phyloP scores from a whole-genome alignment of 2,888 invertebrate genomes.

The Pachliopta kotzebuea region DNA sequence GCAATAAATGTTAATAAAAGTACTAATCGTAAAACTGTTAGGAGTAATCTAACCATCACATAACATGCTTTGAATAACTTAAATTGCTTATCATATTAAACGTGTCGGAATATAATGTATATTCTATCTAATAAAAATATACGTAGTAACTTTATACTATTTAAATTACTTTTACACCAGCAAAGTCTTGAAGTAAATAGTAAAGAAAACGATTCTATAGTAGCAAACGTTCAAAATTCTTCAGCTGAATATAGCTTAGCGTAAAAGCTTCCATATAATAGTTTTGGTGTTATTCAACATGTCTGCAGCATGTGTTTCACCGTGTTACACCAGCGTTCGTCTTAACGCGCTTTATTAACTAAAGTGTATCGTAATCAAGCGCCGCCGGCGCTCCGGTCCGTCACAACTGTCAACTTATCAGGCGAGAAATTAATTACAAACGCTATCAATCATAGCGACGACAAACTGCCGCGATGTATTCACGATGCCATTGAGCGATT shows the following conservation, averaged over 20 bases:
- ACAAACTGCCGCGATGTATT: constrained; percentile 50
- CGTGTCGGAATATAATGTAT: too few species aligned
- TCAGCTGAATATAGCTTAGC: too few species aligned
- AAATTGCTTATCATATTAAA: not conserved
- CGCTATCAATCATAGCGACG: constrained; percentile 59
- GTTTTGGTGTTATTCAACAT: not conserved
- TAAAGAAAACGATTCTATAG: too few species aligned
- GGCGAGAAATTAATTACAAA: constrained; percentile 60
- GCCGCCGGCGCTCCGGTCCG: constrained; percentile 42
- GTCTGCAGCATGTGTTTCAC: not conserved
- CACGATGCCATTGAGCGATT: constrained; percentile 36
- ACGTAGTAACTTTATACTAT: too few species aligned
- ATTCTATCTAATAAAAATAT: not conserved
- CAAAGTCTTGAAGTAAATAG: too few species aligned
- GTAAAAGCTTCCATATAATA: too few species aligned
- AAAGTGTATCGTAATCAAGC: constrained; percentile 47
- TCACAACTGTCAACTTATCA: constrained; percentile 62
- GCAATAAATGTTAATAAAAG: constrained; percentile 39
- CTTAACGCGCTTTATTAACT: constrained; percentile 38
- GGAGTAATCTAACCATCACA: constrained; percentile 28
- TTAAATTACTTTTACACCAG: too few species aligned
- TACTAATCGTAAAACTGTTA: constrained; percentile 33
- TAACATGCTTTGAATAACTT: constrained; percentile 28
- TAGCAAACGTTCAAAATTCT: too few species aligned
- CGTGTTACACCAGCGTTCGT: constrained; percentile 9